Conservation (phyloP, 2,888 invertebrate species). For the Nycteola revayana region DNA sequence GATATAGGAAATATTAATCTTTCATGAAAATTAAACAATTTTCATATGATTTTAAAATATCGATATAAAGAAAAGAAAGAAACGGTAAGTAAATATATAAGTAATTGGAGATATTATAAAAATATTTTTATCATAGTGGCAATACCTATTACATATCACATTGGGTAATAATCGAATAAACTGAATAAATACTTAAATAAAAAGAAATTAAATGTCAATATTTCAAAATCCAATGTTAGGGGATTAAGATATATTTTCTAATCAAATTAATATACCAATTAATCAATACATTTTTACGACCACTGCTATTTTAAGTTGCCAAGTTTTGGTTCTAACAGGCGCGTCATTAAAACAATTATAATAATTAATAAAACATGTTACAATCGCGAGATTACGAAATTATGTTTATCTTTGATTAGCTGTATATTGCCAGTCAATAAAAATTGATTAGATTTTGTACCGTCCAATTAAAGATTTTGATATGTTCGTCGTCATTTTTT, state of each 20-base stretch:
- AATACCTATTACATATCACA: too few relatives aligned
- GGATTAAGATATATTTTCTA: conserved; percentile 34
- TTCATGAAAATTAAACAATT: neutral
- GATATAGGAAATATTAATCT: neutral
- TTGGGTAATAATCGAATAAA: too few relatives aligned
- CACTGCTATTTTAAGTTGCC: conserved; percentile 23
- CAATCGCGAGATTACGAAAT: conserved; percentile 31
- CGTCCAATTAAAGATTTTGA: conserved; percentile 34
- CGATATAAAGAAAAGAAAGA: too few relatives aligned
- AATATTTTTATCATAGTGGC: too few relatives aligned
- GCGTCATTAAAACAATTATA: conserved; percentile 37
- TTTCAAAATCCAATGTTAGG: conserved; percentile 33
- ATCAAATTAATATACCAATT: conserved; percentile 32
- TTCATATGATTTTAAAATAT: too few relatives aligned
- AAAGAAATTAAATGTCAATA: conserved; percentile 33
- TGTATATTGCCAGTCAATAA: conserved; percentile 35
- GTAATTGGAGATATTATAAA: too few relatives aligned
- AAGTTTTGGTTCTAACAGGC: conserved; percentile 20
- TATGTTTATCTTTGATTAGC: conserved; percentile 44
- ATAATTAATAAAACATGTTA: conserved; percentile 38
- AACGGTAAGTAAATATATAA: too few relatives aligned
- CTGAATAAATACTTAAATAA: too few relatives aligned
- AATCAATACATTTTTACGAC: conserved; percentile 30
- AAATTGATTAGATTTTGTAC: conserved; percentile 39
- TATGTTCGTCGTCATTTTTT: conserved; percentile 32